Conservation (phyloP, 2,797 vertebrate genomes). For the Acropternis orthonyx region DNA sequence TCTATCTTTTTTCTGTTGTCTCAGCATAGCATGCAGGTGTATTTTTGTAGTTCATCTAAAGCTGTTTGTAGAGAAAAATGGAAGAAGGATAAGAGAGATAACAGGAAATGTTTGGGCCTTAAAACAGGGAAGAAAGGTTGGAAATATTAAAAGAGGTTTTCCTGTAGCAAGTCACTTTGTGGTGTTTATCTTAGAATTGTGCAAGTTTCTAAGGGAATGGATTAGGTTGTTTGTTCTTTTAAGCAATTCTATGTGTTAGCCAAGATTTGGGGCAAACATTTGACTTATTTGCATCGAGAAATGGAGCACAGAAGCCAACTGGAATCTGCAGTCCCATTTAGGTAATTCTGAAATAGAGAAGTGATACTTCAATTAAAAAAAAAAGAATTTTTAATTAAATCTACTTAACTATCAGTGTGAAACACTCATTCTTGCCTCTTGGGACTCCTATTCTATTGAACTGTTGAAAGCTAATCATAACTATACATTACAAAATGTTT, state of each 20-base stretch:
- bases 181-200: neutral
- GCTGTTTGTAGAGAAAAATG: neutral
- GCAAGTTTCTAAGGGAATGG: neutral
- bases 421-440: neutral
- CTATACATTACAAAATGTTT: slow-evolving; percentile 28
- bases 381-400: slow-evolving; percentile 27
- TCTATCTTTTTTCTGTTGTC: neutral
- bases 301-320: neutral
- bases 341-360: neutral
- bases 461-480: slow-evolving; percentile 42
- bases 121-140: neutral
- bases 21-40: neutral
- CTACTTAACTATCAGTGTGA: slow-evolving; percentile 1
- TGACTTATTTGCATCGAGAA: neutral
- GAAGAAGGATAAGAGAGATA: neutral
- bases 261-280: neutral
- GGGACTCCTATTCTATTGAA: slow-evolving; percentile 17
- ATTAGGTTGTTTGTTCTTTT: neutral
- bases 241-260: neutral
- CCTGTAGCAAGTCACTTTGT: neutral
- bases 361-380: neutral
- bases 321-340: neutral
- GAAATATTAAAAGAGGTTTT: neutral
- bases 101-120: neutral
- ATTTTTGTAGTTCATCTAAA: neutral